phyloP scores from a whole-genome alignment of 2,113 vertebrate genomes.

The Ammodramus savannarum region DNA sequence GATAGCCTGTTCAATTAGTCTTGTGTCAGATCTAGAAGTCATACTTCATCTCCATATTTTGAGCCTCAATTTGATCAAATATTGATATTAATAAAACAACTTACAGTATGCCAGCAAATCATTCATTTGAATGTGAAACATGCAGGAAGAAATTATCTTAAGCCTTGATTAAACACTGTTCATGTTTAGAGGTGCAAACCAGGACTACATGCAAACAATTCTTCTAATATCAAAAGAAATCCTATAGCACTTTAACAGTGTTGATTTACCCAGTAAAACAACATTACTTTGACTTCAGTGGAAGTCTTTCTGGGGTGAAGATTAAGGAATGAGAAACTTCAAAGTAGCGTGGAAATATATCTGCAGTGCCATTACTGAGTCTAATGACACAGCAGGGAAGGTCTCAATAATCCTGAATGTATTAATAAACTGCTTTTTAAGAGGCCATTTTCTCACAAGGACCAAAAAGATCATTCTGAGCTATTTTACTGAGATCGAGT shows the following conservation, averaged over 20 bases:
- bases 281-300: background rate
- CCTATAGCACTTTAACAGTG: background rate
- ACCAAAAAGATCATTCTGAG: background rate
- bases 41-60: background rate
- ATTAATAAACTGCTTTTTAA: background rate
- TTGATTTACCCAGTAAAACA: background rate
- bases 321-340: background rate
- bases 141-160: background rate
- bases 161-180: background rate
- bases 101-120: background rate
- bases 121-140: background rate
- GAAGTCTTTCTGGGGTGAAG: background rate
- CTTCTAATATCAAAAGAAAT: background rate
- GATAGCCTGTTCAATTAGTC: background rate
- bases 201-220: background rate
- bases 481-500: background rate
- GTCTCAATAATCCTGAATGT: background rate
- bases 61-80: background rate
- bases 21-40: background rate
- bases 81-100: background rate
- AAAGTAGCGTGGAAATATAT: background rate
- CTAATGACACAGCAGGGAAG: background rate
- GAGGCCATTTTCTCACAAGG: background rate
- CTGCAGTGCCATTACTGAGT: background rate
- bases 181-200: background rate